Conservation (phyloP, 2,113 vertebrate species). For the Sarotherodon lohbergeri region DNA sequence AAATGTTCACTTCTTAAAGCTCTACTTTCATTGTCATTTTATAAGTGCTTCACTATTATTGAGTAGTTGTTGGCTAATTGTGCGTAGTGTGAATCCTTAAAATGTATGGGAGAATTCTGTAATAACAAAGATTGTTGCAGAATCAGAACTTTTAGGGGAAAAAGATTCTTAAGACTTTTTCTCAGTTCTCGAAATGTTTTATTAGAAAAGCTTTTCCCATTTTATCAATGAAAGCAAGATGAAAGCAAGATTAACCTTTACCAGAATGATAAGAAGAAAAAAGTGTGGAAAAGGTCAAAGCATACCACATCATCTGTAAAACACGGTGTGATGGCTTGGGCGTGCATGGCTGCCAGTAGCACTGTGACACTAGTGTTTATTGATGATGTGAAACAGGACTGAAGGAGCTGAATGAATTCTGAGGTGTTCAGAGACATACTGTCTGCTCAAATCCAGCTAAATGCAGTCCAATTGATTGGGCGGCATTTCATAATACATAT, state of each 20-base stretch:
- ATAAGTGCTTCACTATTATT: background rate
- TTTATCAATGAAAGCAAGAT: background rate
- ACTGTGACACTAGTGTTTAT: background rate
- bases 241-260: background rate
- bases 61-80: background rate
- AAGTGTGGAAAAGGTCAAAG: background rate
- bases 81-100: background rate
- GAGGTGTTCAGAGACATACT: background rate
- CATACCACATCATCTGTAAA: background rate
- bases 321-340: background rate
- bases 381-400: background rate
- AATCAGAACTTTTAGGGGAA: background rate
- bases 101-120: background rate
- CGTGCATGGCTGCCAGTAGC: background rate
- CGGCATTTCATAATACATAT: background rate
- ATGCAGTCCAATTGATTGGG: background rate
- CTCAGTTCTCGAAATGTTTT: background rate
- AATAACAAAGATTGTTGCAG: background rate
- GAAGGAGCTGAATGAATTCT: background rate
- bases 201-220: background rate
- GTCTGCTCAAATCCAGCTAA: background rate
- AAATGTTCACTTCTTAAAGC: background rate
- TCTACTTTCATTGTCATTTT: background rate
- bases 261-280: background rate
- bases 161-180: background rate